Conservation (phyloP, 2,797 vertebrate species). For the Pantherophis vulpinus region DNA sequence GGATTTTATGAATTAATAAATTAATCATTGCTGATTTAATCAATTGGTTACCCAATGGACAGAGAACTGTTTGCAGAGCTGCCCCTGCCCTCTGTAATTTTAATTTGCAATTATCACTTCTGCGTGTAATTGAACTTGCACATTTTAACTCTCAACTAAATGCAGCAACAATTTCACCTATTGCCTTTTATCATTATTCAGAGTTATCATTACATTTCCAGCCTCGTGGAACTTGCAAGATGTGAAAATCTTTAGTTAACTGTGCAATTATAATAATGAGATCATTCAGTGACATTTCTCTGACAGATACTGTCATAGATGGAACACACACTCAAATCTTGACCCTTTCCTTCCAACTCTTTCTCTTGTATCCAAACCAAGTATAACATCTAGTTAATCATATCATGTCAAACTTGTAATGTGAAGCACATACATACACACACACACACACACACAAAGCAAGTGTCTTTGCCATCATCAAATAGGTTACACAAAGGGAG, state of each 20-base stretch:
- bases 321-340: constrained; percentile 5
- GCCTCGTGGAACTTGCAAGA: constrained; percentile 35
- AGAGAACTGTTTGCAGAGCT: constrained; percentile 45
- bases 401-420: background rate
- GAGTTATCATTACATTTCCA: constrained; percentile 57
- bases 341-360: constrained; percentile 3
- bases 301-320: constrained; percentile 28
- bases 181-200: constrained; percentile 58
- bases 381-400: constrained; percentile 20
- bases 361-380: constrained; percentile 19
- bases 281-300: constrained; percentile 50
- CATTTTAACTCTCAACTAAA: constrained; percentile 53
- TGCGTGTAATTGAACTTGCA: constrained; percentile 49
- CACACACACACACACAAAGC: too few species aligned
- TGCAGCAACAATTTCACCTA: constrained; percentile 61
- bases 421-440: background rate
- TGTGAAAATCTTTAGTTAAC: constrained; percentile 50
- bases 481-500: background rate
- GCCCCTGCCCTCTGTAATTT: constrained; percentile 38
- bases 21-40: constrained; percentile 69
- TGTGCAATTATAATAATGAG: constrained; percentile 59
- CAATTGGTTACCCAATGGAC: constrained; percentile 36
- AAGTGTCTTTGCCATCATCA: background rate
- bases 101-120: constrained; percentile 71
- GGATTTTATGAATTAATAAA: constrained; percentile 47